Evolutionary conservation across 1,140 invertebrate species (phyloP), one percentile per base, ranked within the genome.

Genomic region (Pteromalus puparum): DNA sequence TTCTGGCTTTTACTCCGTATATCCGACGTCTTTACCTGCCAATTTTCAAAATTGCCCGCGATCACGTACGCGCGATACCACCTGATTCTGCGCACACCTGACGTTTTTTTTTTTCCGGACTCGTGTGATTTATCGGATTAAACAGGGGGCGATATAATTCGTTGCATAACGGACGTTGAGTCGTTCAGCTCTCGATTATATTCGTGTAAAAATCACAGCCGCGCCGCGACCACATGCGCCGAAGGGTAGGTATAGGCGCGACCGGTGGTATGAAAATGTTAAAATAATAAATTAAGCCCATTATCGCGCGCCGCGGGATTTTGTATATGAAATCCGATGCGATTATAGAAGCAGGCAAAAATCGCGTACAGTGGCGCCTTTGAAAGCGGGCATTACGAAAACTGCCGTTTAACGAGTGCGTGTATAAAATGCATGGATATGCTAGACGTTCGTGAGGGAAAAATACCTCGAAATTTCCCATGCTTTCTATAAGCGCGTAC

Each of bases 261-360:
- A 74, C 10, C 12, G 7, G 42, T 38, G n/a, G n/a, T n/a, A n/a
- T n/a, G 70, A 77, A 76, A 68, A 83, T 24, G 4, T 67, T 67
- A 24, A 61, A 74, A 75, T 73, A 75, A 75, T 26, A 78, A 84
- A 38, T 84, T 73, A 24, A 67, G 48, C 68, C 77, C 76, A 80
- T 74, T 83, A 61, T 28, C 21, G 67, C 1, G n/a, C 65, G 74
- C 46, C 13, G 73, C 12, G 73, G 18, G 28, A 12, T 61, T 83
- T 79, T 0, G 30, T 34, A 5, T 84, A 73, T 74, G 30, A 80
- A 84, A 84, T 24, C 12, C 68, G 72, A 65, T 46, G 34, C 67
- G 46, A 83, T 79, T 83, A 21, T n/a, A 78, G 53, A n/a, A 74
- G 68, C 15, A 21, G 38, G 68, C 65, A 65, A 84, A 80, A 80